These are phyloP conservation scores for Automeris io DNA, from an alignment of 2,888 invertebrate genomes.

Conservation along the genomic window DNA sequence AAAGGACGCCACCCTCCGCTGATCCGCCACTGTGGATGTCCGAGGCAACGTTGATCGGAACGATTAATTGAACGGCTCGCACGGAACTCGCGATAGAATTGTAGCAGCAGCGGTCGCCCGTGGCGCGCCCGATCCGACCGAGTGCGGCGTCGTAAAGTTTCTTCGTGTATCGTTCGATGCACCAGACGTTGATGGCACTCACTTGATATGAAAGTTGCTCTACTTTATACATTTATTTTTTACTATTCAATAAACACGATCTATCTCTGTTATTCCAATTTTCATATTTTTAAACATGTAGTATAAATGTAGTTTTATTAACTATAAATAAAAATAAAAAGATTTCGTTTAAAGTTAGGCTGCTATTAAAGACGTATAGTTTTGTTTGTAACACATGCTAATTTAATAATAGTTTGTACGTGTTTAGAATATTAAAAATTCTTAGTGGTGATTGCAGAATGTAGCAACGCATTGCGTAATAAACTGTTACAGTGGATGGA, in stretches of 20 bases:
- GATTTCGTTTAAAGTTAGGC: neutral
- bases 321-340: too few species aligned
- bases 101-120: slow-evolving; percentile 61
- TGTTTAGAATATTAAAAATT: neutral
- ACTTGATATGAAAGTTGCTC: slow-evolving; percentile 50
- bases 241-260: neutral
- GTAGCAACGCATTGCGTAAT: neutral
- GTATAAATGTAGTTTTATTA: too few species aligned
- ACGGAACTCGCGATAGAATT: slow-evolving; percentile 62
- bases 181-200: slow-evolving; percentile 70
- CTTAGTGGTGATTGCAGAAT: neutral
- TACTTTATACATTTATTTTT: slow-evolving; percentile 28
- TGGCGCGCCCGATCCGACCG: slow-evolving; percentile 62
- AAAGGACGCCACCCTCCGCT: slow-evolving; percentile 71
- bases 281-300: too few species aligned
- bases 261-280: too few species aligned
- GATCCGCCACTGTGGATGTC: slow-evolving; percentile 69
- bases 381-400: neutral
- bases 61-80: slow-evolving; percentile 69
- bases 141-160: slow-evolving; percentile 76
- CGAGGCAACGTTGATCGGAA: slow-evolving; percentile 67
- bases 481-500: slow-evolving; percentile 1
- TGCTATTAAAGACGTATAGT: neutral
- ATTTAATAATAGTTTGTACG: slow-evolving; percentile 1
- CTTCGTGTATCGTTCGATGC: slow-evolving; percentile 77